phyloP scores from a whole-genome alignment of 2,888 invertebrate genomes.

The Operophtera brumata region DNA sequence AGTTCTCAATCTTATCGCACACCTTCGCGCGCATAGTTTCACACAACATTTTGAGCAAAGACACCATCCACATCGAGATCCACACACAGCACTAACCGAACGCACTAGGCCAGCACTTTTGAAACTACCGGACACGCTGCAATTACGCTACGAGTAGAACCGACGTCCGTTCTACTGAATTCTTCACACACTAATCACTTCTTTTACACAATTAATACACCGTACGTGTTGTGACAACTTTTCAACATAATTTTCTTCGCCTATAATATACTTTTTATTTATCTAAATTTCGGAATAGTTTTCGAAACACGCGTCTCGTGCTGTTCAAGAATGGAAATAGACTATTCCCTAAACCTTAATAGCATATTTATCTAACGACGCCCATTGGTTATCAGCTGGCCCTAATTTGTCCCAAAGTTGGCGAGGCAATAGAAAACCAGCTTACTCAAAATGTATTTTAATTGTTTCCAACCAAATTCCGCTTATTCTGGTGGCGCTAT shows the following conservation, averaged over 20 bases:
- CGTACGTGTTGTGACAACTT: slow-evolving; percentile 20
- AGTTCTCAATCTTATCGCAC: slow-evolving; percentile 70
- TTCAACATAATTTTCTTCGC: slow-evolving; percentile 25
- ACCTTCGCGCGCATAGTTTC: slow-evolving; percentile 67
- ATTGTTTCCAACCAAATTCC: slow-evolving; percentile 32
- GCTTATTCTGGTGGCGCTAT: slow-evolving; percentile 15
- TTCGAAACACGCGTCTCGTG: slow-evolving; percentile 13
- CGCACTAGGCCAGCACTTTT: slow-evolving; percentile 53
- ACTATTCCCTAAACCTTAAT: slow-evolving; percentile 56
- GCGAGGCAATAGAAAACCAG: slow-evolving; percentile 41
- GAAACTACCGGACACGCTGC: slow-evolving; percentile 64
- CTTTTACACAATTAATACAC: slow-evolving; percentile 22
- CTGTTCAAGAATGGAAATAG: slow-evolving; percentile 30
- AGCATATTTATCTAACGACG: slow-evolving; percentile 69
- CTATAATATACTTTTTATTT: slow-evolving; percentile 18
- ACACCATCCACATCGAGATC: slow-evolving; percentile 44
- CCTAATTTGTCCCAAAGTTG: slow-evolving; percentile 54
- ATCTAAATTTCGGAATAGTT: slow-evolving; percentile 23
- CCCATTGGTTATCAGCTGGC: slow-evolving; percentile 55
- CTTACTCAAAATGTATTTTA: slow-evolving; percentile 51
- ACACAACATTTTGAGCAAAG: slow-evolving; percentile 56
- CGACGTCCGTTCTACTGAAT: slow-evolving; percentile 30
- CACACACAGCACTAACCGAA: slow-evolving; percentile 37
- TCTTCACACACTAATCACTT: slow-evolving; percentile 29
- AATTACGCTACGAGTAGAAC: slow-evolving; percentile 43